Evolutionary conservation across 30 jellyfish, hydroid and myxozoan species (phyloP).

Genomic region (Aurelia sp.): DNA sequence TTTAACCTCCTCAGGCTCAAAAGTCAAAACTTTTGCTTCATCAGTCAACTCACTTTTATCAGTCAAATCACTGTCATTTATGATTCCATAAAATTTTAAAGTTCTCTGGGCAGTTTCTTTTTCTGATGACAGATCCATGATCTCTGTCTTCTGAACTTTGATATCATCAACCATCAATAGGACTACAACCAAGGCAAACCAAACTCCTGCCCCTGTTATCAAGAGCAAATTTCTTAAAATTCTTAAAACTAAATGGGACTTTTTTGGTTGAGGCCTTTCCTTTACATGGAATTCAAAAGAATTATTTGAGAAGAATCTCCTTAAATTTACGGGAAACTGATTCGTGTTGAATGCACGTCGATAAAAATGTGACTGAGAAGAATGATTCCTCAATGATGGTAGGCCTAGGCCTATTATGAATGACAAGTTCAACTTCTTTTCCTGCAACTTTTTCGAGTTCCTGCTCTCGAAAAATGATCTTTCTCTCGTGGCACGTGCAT

Average conservation of each 20-base stretch:
- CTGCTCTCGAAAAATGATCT: too few relatives aligned
- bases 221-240: neutral
- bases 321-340: neutral
- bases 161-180: constrained; percentile 21
- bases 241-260: neutral
- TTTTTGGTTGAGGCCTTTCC: constrained; percentile 2
- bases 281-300: neutral
- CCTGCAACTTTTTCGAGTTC: too few relatives aligned
- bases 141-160: constrained; percentile 6
- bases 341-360: too few relatives aligned
- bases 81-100: constrained; percentile 15
- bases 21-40: neutral
- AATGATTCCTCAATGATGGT: too few relatives aligned
- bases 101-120: neutral
- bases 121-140: neutral
- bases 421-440: too few relatives aligned
- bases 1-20: constrained; percentile 6
- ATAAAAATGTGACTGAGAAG: too few relatives aligned
- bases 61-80: neutral
- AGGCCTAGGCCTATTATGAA: too few relatives aligned
- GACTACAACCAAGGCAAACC: constrained; percentile 21
- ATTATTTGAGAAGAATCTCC: neutral
- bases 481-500: too few relatives aligned
- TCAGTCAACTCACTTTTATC: neutral
- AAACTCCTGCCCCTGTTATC: constrained; percentile 27